These are phyloP conservation scores for Galleria mellonella DNA, from an alignment of 1,140 invertebrate genomes.

Conservation along the genomic window DNA sequence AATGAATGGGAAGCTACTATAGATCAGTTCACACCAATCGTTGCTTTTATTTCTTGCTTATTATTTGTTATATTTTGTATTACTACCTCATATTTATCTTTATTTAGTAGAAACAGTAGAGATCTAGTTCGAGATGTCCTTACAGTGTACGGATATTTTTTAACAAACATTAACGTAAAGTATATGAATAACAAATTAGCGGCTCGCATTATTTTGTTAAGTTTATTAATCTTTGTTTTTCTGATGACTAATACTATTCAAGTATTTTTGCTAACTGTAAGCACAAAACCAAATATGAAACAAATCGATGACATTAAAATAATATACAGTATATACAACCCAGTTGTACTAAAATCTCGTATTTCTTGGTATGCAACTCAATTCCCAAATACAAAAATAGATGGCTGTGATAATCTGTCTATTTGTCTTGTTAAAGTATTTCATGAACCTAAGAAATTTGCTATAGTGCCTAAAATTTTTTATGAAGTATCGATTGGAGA, in stretches of 20 bases:
- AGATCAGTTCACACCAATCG: neutral
- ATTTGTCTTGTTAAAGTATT: neutral
- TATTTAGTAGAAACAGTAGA: slow-evolving; percentile 4
- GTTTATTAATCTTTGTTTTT: slow-evolving; percentile 13
- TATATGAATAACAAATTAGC: slow-evolving; percentile 2
- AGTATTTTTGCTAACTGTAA: slow-evolving; percentile 9
- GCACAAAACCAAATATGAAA: slow-evolving; percentile 7
- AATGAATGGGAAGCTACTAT: slow-evolving; percentile 11
- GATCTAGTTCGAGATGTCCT: slow-evolving; percentile 11
- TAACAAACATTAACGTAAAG: slow-evolving; percentile 7
- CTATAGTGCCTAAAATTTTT: neutral
- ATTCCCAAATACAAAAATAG: neutral
- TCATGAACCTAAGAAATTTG: neutral
- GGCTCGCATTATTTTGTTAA: slow-evolving; percentile 6
- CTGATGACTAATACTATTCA: slow-evolving; percentile 13
- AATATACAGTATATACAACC: neutral
- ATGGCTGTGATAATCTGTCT: neutral
- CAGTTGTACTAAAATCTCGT: neutral
- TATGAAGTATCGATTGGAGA: neutral
- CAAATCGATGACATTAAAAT: slow-evolving; percentile 7
- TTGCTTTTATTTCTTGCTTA: neutral
- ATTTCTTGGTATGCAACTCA: neutral
- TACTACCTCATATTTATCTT: neutral
- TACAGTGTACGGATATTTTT: slow-evolving; percentile 22
- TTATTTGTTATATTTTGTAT: neutral